Evolutionary conservation across 2,797 vertebrate genomes (phyloP), one percentile per base, ranked within the genome.

Genomic region (Danio aesculapii): DNA sequence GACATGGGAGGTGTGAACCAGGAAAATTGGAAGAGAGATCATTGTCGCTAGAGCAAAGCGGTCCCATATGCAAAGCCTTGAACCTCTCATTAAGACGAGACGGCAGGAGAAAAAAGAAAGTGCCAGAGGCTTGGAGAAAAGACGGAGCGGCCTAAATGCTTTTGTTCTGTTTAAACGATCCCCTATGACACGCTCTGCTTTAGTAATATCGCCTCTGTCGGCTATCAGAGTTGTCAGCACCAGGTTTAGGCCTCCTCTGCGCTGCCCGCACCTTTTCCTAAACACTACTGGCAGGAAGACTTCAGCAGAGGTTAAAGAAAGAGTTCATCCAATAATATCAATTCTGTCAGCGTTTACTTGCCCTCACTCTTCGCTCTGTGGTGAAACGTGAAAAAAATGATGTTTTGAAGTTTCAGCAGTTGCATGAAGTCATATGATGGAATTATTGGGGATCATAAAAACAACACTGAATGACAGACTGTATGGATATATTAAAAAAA

Each of bases 41-140:
- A 73, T 59, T 66, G 70, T 81, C 21, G 43, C 61, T 66, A 19
- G 62, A 74, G 61, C 16, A 67, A 74, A 81, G 70, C 52, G 61
- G 19, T 81, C 70, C 79, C 79, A 81, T 17, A 81, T 74, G 79
- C 69, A 67, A 74, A 41, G 70, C 79, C 70, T 67, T 81, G 79
- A 66, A 58, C 61, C 62, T 39, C 61, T 81, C 50, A 81, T 66
- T 80, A 82, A 47, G 19, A 67, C 43, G 59, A 78, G 68, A 75
- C 12, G 3, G 49, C 41, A 52, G 17, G 57, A 68, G 79, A 59
- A 30, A 72, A 70, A 43, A 82, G 41, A 72, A 53, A 74, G 81
- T 70, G 70, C 61, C n/a, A 59, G 62, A 74, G 79, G 70, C 43
- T n/a, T 61, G 30, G 43, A 73, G 30, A n/a, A 66, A 49, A 64